Base-by-base conservation (phyloP, 2,797 vertebrate genomes). In the Masticophis lateralis region DNA sequence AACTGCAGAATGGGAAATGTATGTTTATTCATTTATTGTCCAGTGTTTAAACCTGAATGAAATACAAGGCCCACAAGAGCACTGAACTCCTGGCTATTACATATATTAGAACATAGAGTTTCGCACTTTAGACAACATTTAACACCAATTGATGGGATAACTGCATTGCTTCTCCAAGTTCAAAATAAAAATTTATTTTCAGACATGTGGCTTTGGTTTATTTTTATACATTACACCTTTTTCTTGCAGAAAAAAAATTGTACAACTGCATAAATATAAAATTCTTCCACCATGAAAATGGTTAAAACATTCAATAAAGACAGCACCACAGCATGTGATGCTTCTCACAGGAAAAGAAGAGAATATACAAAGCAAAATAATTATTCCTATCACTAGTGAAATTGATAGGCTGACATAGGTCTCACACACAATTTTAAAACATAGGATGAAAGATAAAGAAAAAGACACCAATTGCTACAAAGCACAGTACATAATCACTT, bases 221-320 rank as follows among this genome's bases (percentile, higher is more conserved):
- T 98, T 98, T 98, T 98, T 98, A 99, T 98, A 99, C 98, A 98
- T 99, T 99, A 99, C 98, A 99, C 98, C 98, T 99, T 98, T 88
- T 98, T 98, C 98, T 98, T 98, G 98, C 98, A 98, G 98, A 98
- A 98, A 98, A 98, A 98, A 99, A 99, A 99, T 99, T 99, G 98
- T 99, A 99, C 99, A 99, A 99, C 99, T 99, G 99, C 99, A 99
- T 99, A 99, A 99, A 99, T 99, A 99, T 99, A 99, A 99, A 99
- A 99, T 99, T 99, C 98, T 99, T 99, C 98, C 98, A 99, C 98
- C 98, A 99, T 99, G 99, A 99, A 99, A 99, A 99, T 99, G 99
- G 98, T 98, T 98, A 99, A 99, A 99, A 99, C 99, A 99, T 99
- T 99, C 98, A 99, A 96, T 98, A 98, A 99, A 99, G 98, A 99